phyloP scores from a whole-genome alignment of 2,113 vertebrate species.

The Struthio camelus region DNA sequence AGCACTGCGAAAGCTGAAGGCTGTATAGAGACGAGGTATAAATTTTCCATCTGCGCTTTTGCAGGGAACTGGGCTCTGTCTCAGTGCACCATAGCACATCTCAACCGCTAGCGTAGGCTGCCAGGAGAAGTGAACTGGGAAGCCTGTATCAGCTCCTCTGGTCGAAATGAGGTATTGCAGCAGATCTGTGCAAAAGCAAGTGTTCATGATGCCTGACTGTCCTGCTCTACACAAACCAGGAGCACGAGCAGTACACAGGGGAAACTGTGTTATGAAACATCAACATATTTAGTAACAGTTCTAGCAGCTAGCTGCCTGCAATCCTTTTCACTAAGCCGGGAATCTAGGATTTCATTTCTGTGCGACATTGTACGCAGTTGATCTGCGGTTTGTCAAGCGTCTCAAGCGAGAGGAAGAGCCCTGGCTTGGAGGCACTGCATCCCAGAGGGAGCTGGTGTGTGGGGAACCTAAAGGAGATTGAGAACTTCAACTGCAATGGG shows the following conservation, averaged over 20 bases:
- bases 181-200: neutral
- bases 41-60: neutral
- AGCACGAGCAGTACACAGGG: neutral
- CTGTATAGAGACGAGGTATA: neutral
- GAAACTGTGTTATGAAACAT: neutral
- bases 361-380: neutral
- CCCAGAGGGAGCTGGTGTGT: fast-evolving
- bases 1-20: neutral
- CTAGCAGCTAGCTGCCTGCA: neutral
- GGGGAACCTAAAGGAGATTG: neutral
- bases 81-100: neutral
- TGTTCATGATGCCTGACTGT: neutral
- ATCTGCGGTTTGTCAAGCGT: neutral
- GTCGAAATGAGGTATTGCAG: neutral
- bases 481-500: neutral
- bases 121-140: neutral
- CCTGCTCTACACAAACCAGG: neutral
- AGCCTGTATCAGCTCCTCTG: fast-evolving
- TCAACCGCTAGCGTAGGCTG: neutral
- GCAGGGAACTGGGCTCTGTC: neutral
- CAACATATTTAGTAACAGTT: slow-evolving; percentile 9
- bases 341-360: neutral
- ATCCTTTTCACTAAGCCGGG: neutral
- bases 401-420: neutral
- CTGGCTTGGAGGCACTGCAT: neutral